A percentile compares a stretch with the other conserved stretches of the same genome.
These are phyloP conservation scores for Urophycis tenuis DNA, from an alignment of 2,797 vertebrate genomes.

Conservation along the genomic window DNA sequence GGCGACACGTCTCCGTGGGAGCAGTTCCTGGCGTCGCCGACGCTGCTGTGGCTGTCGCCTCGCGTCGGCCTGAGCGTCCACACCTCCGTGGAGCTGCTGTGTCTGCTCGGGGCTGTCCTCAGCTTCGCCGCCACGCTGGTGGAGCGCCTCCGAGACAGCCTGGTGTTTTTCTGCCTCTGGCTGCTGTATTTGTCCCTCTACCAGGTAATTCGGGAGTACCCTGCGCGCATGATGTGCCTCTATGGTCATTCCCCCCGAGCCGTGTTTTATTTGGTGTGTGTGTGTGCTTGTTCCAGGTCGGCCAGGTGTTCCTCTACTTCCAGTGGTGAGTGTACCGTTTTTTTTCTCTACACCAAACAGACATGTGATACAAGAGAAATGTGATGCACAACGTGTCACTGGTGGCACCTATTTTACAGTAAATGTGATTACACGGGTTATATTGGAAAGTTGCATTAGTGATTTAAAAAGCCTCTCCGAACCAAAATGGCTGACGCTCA, in stretches of 20 bases:
- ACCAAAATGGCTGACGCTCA: too few species aligned
- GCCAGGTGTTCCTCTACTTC: conserved; percentile 94
- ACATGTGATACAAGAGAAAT: too few species aligned
- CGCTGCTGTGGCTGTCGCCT: conserved; percentile 83
- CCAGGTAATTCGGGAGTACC: conserved; percentile 65
- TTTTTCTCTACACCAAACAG: too few species aligned
- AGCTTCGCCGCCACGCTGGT: conserved; percentile 71
- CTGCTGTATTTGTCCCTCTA: conserved; percentile 77
- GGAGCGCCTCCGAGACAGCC: conserved; percentile 68
- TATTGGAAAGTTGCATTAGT: too few species aligned
- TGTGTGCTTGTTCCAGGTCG: conserved; percentile 72
- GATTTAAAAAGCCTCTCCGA: too few species aligned
- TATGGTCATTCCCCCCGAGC: background rate
- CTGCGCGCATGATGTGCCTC: conserved; percentile 41
- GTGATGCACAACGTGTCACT: too few species aligned
- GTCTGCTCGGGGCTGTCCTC: conserved; percentile 68
- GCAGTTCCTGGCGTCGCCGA: conserved; percentile 76
- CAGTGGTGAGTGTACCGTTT: conserved; percentile 91
- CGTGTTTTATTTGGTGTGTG: background rate
- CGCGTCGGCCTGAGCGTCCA: conserved; percentile 81
- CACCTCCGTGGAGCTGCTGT: conserved; percentile 83
- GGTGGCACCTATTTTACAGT: too few species aligned
- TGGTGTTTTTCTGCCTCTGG: conserved; percentile 81
- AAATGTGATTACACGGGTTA: too few species aligned
- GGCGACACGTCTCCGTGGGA: conserved; percentile 74